Percentiles rank a stretch among this genome's conserved stretches.
These are phyloP conservation scores for Cyclura pinguis DNA, from an alignment of 2,797 vertebrate genomes.

Conservation along the genomic window DNA sequence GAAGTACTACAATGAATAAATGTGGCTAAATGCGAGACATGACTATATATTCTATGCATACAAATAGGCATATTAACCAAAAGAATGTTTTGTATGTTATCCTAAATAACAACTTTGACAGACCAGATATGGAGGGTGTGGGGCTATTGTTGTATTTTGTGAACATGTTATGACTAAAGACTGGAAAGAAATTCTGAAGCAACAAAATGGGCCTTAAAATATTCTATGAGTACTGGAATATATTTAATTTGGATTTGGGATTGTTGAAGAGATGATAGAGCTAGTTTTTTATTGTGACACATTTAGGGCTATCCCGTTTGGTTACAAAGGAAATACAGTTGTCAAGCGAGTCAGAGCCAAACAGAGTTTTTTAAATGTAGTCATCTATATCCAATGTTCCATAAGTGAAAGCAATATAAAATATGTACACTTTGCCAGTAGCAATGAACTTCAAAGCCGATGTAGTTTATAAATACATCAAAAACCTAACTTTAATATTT, in stretches of 20 bases:
- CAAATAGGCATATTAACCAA: not conserved
- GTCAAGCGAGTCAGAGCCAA: constrained; percentile 49
- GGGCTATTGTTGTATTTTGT: not conserved
- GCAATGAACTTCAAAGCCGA: constrained; percentile 52
- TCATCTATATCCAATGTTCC: constrained; percentile 48
- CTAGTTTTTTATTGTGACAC: constrained; percentile 18
- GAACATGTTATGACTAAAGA: not conserved
- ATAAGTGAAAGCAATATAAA: constrained; percentile 22
- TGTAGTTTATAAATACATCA: constrained; percentile 39
- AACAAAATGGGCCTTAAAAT: not conserved
- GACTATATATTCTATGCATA: not conserved
- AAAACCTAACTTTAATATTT: constrained; percentile 19
- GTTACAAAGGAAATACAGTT: constrained; percentile 29
- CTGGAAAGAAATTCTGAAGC: constrained; percentile 18
- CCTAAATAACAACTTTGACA: not conserved
- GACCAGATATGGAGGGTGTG: not conserved
- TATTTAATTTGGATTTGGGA: constrained; percentile 36
- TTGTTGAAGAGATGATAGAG: constrained; percentile 30
- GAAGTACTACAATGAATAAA: not conserved
- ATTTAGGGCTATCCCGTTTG: constrained; percentile 10
- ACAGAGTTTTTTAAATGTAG: constrained; percentile 55
- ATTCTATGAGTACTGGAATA: not conserved
- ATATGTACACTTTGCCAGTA: constrained; percentile 43
- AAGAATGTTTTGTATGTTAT: not conserved
- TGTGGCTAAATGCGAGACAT: not conserved